phyloP scores from a whole-genome alignment of 2,113 vertebrate species.

The Lasiurus cinereus region DNA sequence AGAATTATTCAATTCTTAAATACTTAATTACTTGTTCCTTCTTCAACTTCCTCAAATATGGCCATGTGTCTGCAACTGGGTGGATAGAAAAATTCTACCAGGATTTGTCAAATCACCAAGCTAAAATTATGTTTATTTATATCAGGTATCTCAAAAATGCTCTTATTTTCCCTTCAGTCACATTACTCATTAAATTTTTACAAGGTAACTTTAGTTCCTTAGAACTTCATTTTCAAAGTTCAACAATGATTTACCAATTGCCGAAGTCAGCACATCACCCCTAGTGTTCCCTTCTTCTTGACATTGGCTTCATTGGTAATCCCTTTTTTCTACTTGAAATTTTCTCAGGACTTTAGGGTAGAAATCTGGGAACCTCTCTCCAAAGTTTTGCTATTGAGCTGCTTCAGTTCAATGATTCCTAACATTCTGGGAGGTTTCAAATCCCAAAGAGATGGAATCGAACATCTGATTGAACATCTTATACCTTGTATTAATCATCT shows the following conservation, averaged over 20 bases:
- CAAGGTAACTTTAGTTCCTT: background rate
- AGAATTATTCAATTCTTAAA: background rate
- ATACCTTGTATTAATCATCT: background rate
- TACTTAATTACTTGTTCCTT: background rate
- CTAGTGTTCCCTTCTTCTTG: background rate
- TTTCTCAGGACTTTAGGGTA: background rate
- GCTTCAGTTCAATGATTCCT: background rate
- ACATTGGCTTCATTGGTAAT: background rate
- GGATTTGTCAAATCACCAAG: background rate
- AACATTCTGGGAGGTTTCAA: background rate
- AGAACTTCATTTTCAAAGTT: conserved; percentile 27
- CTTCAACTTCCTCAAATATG: background rate
- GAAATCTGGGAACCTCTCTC: background rate
- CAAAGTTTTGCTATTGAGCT: background rate
- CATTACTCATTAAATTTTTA: background rate
- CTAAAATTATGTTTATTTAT: background rate
- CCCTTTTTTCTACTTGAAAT: background rate
- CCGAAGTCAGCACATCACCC: background rate
- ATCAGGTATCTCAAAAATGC: background rate
- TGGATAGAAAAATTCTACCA: background rate
- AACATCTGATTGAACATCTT: background rate
- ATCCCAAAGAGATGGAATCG: background rate
- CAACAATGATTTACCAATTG: background rate
- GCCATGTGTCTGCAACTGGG: background rate
- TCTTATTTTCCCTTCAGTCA: conserved; percentile 3